Evolutionary conservation across 2,888 invertebrate species (phyloP), one percentile per base, ranked within the genome.

Genomic region (Stratiomys singularior): DNA sequence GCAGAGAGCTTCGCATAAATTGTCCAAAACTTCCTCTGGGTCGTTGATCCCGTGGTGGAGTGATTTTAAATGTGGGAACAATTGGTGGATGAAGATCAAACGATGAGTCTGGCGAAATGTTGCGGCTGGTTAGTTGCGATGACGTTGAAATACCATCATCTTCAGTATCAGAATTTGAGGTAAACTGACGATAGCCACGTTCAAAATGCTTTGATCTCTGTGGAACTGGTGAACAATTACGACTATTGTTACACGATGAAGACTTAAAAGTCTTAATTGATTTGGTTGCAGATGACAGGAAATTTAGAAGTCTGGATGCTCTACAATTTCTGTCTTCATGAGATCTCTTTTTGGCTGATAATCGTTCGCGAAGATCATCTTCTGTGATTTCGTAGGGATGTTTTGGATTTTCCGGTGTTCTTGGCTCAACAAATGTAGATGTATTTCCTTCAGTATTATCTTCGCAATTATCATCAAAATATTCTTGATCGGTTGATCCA

Each of bases 41-140:
- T 46, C 77, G 83, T 80, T 82, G 85, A 15, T 21, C 52, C 44
- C 44, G 52, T 1, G 87, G 85, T 13, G 87, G 86, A 5, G 87
- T 86, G 13, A 87, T 81, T 82, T 85, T 86, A 81, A 86, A 86
- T 37, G 83, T 85, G 76, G 87, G 87, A 81, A 86, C 78, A 44
- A 86, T 77, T 4, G 87, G 85, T 1, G 86, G 84, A 77, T 86
- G 87, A 83, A 86, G 81, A 81, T 86, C 86, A 77, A 85, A 86
- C 21, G 86, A 86, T 25, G 86, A 85, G 66, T 86, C 84, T 1
- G 84, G 83, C 0, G 86, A 84, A 18, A 82, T 81, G 81, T 85
- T 85, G 30, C 82, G 82, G 69, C 83, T 83, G 23, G 81, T 79
- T 63, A 80, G 79, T 66, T 74, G 52, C 11, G 83, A 83, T 69